Percentiles rank a stretch among this genome's conserved stretches.
Conservation (phyloP, 2,888 invertebrate genomes). For the Clitarchus hookeri region DNA sequence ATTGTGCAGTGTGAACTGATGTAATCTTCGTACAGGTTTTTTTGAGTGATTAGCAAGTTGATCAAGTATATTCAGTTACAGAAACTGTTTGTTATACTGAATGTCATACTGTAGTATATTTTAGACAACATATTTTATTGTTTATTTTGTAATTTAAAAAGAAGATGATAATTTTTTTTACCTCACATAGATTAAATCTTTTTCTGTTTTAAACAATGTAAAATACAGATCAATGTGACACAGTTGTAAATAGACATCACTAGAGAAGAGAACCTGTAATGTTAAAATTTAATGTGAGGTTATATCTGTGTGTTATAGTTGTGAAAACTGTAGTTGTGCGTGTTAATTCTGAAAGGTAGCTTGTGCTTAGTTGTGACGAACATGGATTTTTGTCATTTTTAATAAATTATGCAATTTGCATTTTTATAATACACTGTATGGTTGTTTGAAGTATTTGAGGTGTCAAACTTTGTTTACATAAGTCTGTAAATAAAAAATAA, state of each 20-base stretch:
- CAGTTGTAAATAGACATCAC: background rate
- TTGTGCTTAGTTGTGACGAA: background rate
- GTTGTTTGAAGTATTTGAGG: background rate
- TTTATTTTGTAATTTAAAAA: background rate
- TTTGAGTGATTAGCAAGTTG: slow-evolving; percentile 7
- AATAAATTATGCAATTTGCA: slow-evolving; percentile 6
- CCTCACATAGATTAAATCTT: background rate
- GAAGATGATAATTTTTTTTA: background rate
- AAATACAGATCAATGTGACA: background rate
- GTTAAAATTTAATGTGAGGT: background rate
- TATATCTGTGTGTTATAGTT: background rate
- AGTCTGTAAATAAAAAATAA: background rate
- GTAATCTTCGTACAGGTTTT: background rate
- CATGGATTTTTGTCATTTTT: background rate
- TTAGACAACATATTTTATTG: background rate
- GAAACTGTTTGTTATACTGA: background rate
- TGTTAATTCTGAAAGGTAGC: background rate
- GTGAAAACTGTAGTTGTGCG: too few species aligned
- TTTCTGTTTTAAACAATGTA: background rate
- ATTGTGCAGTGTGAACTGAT: background rate
- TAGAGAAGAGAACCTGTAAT: background rate
- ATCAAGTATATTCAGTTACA: background rate
- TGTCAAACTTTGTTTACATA: background rate
- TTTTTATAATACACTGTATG: background rate
- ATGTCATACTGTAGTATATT: background rate